These are phyloP conservation scores for Pocillopora grandis DNA, from an alignment of 92 coral and sea anemone genomes.

Conservation along the genomic window DNA sequence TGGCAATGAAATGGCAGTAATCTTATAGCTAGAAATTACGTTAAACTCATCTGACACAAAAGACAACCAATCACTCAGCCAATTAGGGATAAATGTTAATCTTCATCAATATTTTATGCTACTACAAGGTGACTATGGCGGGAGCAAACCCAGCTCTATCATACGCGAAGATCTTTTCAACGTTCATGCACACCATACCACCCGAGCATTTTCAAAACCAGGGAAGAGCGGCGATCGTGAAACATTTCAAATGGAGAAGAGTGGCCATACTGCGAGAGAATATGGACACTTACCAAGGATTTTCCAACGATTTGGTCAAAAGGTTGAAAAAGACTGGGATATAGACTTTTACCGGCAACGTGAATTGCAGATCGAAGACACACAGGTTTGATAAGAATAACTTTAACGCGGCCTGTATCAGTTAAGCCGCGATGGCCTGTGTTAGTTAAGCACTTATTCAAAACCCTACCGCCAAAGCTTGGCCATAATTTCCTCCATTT, in stretches of 20 bases:
- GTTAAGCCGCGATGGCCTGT: too few relatives aligned
- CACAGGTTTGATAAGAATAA: slow-evolving; percentile 26
- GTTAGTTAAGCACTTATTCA: too few relatives aligned
- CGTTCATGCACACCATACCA: slow-evolving; percentile 81
- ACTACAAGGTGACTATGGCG: slow-evolving; percentile 78
- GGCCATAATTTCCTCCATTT: too few relatives aligned
- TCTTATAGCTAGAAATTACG: too few relatives aligned
- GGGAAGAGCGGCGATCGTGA: slow-evolving; percentile 63
- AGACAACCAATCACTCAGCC: background rate
- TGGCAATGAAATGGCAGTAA: too few relatives aligned
- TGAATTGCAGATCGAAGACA: slow-evolving; percentile 48
- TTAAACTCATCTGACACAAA: too few relatives aligned
- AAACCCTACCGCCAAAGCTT: too few relatives aligned
- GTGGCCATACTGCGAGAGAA: slow-evolving; percentile 70
- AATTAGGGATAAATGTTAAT: background rate
- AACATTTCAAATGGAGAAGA: slow-evolving; percentile 62
- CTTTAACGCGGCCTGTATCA: background rate
- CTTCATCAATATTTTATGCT: background rate
- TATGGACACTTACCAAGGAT: slow-evolving; percentile 65
- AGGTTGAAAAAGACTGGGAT: slow-evolving; percentile 52
- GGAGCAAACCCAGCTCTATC: slow-evolving; percentile 66
- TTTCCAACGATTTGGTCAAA: slow-evolving; percentile 66
- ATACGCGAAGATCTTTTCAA: slow-evolving; percentile 62
- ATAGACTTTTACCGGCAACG: slow-evolving; percentile 43
- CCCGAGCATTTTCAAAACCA: slow-evolving; percentile 77